Evolutionary conservation across 2,113 vertebrate genomes (phyloP), one percentile per base, ranked within the genome.

Genomic region (human (Homo sapiens)): DNA sequence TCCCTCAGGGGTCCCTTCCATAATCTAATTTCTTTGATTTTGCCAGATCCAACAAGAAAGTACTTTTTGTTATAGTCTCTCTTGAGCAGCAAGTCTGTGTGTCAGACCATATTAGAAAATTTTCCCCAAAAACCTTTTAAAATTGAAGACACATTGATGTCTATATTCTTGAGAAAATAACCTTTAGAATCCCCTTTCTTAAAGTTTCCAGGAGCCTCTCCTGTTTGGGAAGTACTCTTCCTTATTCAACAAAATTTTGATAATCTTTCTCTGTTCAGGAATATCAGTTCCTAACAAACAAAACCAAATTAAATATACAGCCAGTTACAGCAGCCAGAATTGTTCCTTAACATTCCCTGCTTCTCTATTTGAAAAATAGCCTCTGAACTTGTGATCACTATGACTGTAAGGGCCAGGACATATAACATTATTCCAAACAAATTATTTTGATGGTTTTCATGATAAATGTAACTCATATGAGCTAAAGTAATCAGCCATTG

Each of bases 1-100:
- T 93, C 70, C 78, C 32, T 73, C 25, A 23, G 40, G 48, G 20
- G 4, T 66, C 66, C 64, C 50, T 91, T 96, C 92, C 66, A 73
- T 86, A 55, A 94, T 64, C 18, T 30, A 50, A 61, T 94, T 96
- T 94, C 82, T 61, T 90, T 92, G 76, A 95, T 75, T 94, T 96
- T 93, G 38, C 57, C 76, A 90, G 86, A 81, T 94, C 22, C 75
- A 95, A 81, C 64, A 97, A 89, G n/a, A 23, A 93, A 95, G 30
- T 48, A 16, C 35, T 96, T 73, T 45, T 79, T 90, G 23, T 23
- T 90, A 20, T 66, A 61, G 35, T 50, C 6, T 27, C 76, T 92
- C 48, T 64, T 73, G 27, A 96, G 52, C 50, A 94, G 38, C 59
- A 59, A 83, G 59, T 66, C 68, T 83, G 17, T 82, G 72, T 70